These are phyloP conservation scores for Isichthys henryi DNA, from an alignment of 2,113 vertebrate species.

Conservation along the genomic window DNA sequence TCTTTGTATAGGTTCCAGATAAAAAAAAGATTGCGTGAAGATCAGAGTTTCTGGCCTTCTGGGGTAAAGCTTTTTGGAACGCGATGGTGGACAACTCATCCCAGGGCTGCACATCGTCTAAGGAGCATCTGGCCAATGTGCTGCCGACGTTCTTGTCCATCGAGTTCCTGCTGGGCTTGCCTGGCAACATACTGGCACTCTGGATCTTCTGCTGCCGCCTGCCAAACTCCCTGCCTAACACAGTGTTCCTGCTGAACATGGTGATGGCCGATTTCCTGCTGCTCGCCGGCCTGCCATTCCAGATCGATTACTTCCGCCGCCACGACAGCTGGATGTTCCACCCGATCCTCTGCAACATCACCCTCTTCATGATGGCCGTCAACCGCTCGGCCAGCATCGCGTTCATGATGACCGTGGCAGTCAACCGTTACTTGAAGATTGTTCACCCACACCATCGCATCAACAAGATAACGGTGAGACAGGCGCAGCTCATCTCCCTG, in stretches of 20 bases:
- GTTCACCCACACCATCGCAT: constrained; percentile 55
- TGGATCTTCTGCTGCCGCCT: constrained; percentile 61
- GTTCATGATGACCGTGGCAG: constrained; percentile 54
- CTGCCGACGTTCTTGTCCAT: constrained; percentile 51
- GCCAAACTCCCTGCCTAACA: constrained; percentile 54
- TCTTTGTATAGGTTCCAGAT: neutral
- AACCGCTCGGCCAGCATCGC: constrained; percentile 60
- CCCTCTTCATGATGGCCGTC: constrained; percentile 59
- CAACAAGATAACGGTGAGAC: constrained; percentile 40
- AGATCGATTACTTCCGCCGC: constrained; percentile 50
- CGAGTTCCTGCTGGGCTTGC: constrained; percentile 55
- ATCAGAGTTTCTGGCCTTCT: neutral
- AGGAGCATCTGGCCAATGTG: constrained; percentile 35
- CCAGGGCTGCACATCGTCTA: neutral
- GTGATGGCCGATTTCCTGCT: constrained; percentile 59
- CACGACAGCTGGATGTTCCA: constrained; percentile 55
- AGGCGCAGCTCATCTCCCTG: constrained; percentile 25
- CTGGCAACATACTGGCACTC: constrained; percentile 52
- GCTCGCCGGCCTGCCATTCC: constrained; percentile 55
- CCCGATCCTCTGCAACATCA: constrained; percentile 45
- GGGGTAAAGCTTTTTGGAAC: neutral
- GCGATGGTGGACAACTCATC: neutral
- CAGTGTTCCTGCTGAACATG: constrained; percentile 57
- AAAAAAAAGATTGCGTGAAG: neutral
- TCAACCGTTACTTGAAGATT: constrained; percentile 66